phyloP scores from a whole-genome alignment of 2,888 invertebrate genomes.

The Stegophylla sp. region DNA sequence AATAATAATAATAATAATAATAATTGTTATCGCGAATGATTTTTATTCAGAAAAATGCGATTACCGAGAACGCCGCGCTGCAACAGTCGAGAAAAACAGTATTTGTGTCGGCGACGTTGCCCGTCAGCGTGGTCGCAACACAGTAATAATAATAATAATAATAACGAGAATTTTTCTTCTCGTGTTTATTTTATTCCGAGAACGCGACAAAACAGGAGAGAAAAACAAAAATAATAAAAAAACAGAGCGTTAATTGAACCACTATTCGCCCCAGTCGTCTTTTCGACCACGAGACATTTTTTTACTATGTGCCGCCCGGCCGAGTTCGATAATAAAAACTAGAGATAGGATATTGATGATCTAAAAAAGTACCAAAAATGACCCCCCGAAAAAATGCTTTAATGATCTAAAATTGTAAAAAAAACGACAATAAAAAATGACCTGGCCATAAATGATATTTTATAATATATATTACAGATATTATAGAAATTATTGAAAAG shows the following conservation, averaged over 20 bases:
- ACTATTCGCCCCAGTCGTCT: not conserved
- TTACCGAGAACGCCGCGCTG: slow-evolving; percentile 37
- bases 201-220: not conserved
- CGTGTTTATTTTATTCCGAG: slow-evolving; percentile 12
- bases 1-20: not conserved
- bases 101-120: slow-evolving; percentile 28
- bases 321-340: not conserved
- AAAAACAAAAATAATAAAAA: not conserved
- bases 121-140: no score
- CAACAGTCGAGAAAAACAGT: slow-evolving; percentile 6
- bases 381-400: no score
- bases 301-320: not conserved
- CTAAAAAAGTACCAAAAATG: no score
- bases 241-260: slow-evolving; percentile 3
- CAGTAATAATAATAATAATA: slow-evolving; percentile 8
- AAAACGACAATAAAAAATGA: no score
- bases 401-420: no score
- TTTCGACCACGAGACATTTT: slow-evolving; percentile 12
- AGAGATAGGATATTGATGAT: no score
- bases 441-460: no score
- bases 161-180: slow-evolving; percentile 14
- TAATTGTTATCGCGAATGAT: slow-evolving; percentile 23
- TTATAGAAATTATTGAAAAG: no score
- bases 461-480: no score
- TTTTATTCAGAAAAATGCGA: slow-evolving; percentile 38